A percentile compares a stretch with the other conserved stretches of the same genome.
These are phyloP conservation scores for Scomberomorus guttatus DNA, from an alignment of 2,797 vertebrate species.

Conservation along the genomic window DNA sequence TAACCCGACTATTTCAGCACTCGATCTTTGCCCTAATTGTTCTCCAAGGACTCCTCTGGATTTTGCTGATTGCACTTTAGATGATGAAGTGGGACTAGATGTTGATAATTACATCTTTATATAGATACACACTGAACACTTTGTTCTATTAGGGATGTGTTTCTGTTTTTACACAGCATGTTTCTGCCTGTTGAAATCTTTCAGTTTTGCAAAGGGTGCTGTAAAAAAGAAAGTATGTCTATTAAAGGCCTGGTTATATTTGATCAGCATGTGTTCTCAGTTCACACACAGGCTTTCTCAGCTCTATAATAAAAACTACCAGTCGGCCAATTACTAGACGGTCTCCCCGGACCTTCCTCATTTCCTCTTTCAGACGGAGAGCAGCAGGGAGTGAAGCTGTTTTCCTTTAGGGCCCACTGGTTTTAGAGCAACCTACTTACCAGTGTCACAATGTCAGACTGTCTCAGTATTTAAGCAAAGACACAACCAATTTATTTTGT, in stretches of 20 bases:
- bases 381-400: slow-evolving; percentile 22
- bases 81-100: neutral
- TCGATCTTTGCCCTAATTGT: slow-evolving; percentile 22
- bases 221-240: neutral
- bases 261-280: slow-evolving; percentile 12
- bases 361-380: slow-evolving; percentile 40
- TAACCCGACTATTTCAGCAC: neutral
- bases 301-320: slow-evolving; percentile 18
- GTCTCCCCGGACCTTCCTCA: slow-evolving; percentile 35
- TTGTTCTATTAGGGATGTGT: neutral
- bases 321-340: slow-evolving; percentile 27
- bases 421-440: slow-evolving; percentile 67
- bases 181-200: neutral
- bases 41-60: slow-evolving; percentile 1
- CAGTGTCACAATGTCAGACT: slow-evolving; percentile 40
- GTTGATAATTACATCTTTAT: neutral
- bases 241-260: neutral
- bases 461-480: slow-evolving; percentile 46
- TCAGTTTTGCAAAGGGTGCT: neutral
- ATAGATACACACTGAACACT: neutral
- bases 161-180: neutral
- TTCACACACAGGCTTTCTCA: neutral
- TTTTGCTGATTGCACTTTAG: neutral
- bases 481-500: slow-evolving; percentile 54
- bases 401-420: slow-evolving; percentile 46